Conservation (phyloP, 2,888 invertebrate species). For the Glyphotaelius pellucidus region DNA sequence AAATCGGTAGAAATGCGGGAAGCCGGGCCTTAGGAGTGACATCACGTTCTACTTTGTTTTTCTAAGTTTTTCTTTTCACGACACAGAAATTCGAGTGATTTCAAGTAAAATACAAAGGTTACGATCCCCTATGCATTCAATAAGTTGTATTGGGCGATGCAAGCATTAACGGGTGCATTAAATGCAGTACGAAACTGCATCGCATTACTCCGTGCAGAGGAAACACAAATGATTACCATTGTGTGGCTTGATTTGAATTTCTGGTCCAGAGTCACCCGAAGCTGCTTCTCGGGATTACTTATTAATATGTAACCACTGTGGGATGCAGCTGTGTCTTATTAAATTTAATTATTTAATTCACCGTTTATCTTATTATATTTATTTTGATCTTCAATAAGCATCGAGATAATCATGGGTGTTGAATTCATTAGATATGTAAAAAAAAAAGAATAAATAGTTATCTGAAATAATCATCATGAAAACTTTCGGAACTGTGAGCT, state of each 20-base stretch:
- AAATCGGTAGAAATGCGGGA: too few species aligned
- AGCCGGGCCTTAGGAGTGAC: not conserved
- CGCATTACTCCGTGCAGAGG: conserved; percentile 43
- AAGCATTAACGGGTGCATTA: conserved; percentile 56
- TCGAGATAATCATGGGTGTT: too few species aligned
- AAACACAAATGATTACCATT: conserved; percentile 44
- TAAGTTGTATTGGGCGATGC: conserved; percentile 31
- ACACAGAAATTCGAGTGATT: not conserved
- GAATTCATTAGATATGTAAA: too few species aligned
- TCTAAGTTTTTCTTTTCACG: not conserved
- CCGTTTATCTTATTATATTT: not conserved
- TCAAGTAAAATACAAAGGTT: not conserved
- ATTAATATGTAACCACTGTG: conserved; percentile 21
- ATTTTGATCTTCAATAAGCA: not conserved
- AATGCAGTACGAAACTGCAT: conserved; percentile 52
- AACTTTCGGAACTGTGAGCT: too few species aligned
- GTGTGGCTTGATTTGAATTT: conserved; percentile 36
- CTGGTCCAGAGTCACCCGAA: not conserved
- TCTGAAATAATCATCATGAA: too few species aligned
- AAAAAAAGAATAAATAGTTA: too few species aligned
- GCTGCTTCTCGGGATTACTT: conserved; percentile 25
- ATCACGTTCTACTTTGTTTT: not conserved
- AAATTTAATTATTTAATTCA: not conserved
- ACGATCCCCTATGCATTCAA: conserved; percentile 21
- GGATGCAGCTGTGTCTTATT: not conserved